A percentile compares a stretch with the other conserved stretches of the same genome.
phyloP scores from a whole-genome alignment of 2,888 invertebrate species.

The Sisyra nigra region DNA sequence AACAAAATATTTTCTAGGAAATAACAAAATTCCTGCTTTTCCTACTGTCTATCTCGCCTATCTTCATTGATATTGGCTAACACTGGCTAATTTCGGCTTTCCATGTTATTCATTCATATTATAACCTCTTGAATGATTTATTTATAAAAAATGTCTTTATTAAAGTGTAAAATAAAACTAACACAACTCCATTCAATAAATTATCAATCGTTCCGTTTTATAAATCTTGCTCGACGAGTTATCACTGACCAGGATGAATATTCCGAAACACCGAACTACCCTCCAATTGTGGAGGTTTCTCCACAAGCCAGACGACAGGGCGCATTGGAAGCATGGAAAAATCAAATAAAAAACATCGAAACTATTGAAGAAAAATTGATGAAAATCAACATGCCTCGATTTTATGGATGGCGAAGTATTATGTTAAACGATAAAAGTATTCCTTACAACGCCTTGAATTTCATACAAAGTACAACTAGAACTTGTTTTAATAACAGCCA shows the following conservation, averaged over 20 bases:
- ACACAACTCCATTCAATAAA: not conserved
- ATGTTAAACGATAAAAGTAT: slow-evolving; percentile 39
- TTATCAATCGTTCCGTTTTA: too few species aligned
- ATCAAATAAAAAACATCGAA: slow-evolving; percentile 42
- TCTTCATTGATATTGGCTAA: too few species aligned
- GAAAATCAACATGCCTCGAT: slow-evolving; percentile 65
- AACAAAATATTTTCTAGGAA: too few species aligned
- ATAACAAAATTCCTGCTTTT: too few species aligned
- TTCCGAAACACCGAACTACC: slow-evolving; percentile 29
- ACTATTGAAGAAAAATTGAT: slow-evolving; percentile 76
- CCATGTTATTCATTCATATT: too few species aligned
- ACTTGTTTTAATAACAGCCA: slow-evolving; percentile 48
- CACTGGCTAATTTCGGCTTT: too few species aligned
- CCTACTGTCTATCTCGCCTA: too few species aligned
- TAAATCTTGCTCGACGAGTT: too few species aligned
- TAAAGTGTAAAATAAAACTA: not conserved
- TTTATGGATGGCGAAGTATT: slow-evolving; percentile 58
- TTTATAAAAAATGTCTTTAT: not conserved
- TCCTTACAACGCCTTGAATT: slow-evolving; percentile 51
- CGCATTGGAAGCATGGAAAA: slow-evolving; percentile 30
- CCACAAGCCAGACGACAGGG: slow-evolving; percentile 31
- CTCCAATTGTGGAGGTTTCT: slow-evolving; percentile 45
- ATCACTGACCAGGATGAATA: not conserved
- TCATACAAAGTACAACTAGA: slow-evolving; percentile 61
- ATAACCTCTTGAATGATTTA: too few species aligned